Conservation (phyloP, 1,140 invertebrate genomes). For the Ptiloglossa arizonensis region DNA sequence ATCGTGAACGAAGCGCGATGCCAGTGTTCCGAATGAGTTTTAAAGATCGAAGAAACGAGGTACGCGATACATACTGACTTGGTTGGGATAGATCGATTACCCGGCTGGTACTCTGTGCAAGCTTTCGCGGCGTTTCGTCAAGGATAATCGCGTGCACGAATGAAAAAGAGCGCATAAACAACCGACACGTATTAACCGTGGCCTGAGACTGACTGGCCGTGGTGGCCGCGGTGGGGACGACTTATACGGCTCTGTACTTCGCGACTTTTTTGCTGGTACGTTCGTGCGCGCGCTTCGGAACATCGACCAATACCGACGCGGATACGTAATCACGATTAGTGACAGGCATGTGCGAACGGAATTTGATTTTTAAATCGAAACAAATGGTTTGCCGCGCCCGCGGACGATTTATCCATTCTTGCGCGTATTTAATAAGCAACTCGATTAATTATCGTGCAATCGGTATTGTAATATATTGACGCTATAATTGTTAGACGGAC, state of each 20-base stretch:
- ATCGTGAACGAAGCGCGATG: neutral
- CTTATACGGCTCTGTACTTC: conserved; percentile 52
- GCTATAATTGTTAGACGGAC: too few relatives aligned
- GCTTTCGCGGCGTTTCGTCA: neutral
- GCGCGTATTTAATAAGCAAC: too few relatives aligned
- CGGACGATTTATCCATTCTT: neutral
- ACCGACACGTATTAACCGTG: neutral
- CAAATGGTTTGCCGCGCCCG: neutral
- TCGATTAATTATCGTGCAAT: neutral
- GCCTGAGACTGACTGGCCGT: conserved; percentile 52
- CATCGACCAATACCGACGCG: conserved; percentile 26
- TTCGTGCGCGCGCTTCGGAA: conserved; percentile 19
- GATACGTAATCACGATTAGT: neutral
- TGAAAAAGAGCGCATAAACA: neutral
- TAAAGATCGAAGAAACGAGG: neutral
- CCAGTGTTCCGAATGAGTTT: neutral
- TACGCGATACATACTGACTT: neutral
- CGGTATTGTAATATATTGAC: too few relatives aligned
- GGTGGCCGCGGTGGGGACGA: conserved; percentile 3
- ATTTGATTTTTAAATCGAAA: conserved; percentile 29
- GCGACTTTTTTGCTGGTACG: conserved; percentile 26
- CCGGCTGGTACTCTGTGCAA: neutral
- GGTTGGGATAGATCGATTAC: conserved; percentile 12
- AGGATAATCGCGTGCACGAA: neutral
- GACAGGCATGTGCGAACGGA: neutral